Evolutionary conservation across 64 coral and sea anemone genomes (phyloP), one percentile per base, ranked within the genome.

Genomic region (Astreopora myriophthalma): DNA sequence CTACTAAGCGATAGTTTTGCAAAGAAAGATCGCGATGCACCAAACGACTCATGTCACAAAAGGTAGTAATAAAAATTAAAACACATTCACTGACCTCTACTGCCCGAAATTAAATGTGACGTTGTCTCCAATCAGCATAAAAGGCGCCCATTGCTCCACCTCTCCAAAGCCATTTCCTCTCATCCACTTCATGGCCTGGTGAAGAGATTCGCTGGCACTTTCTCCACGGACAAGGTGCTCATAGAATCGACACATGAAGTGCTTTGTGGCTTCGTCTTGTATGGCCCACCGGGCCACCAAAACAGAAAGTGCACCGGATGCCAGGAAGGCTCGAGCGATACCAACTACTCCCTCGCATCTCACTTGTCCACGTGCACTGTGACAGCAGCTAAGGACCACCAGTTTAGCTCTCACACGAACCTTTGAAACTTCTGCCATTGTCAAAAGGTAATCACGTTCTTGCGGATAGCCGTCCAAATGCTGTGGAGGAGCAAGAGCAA

Each of bases 71-170:
- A n/a, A n/a, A n/a, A n/a, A n/a, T n/a, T n/a, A n/a, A n/a, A n/a
- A n/a, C n/a, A n/a, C n/a, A n/a, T n/a, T n/a, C n/a, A n/a, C n/a
- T n/a, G n/a, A n/a, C n/a, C n/a, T n/a, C n/a, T n/a, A n/a, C n/a
- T n/a, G n/a, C n/a, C n/a, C 55, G 20, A 60, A 60, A 60, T 60
- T 17, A 60, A 60, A 60, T 60, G 79, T 64, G 20, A 83, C 79
- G 36, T 83, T 33, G 26, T 83, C 79, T n/a, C 79, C 79, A 83
- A 83, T 83, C 33, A 64, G 79, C 33, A 83, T 32, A 28, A 83
- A 83, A 63, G 79, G 79, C 52, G 55, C 51, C 79, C 52, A 83
- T 14, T 60, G 19, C 1, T 22, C 60, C 19, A 13, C 25, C 0
- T 83, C 79, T 10, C 11, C 9, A 27, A 33, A 62, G 34, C 16